Evolutionary conservation across 2,797 vertebrate genomes (phyloP).

Genomic region (Sphaeramia orbicularis): DNA sequence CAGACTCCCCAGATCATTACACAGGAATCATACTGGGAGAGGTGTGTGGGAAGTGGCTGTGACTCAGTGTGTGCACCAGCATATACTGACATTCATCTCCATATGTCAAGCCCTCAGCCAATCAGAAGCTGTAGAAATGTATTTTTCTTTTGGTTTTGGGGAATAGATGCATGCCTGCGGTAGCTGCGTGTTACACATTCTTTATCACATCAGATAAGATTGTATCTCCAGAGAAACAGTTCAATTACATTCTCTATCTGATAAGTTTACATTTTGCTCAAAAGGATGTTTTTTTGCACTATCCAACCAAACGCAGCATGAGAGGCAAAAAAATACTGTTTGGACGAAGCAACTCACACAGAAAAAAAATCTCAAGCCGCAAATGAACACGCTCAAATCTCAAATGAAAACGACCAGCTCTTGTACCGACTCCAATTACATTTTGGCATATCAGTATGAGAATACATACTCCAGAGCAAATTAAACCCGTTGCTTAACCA

Average conservation of each 20-base stretch:
- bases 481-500: conserved; percentile 83
- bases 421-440: conserved; percentile 85
- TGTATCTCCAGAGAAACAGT: conserved; percentile 22
- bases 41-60: conserved; percentile 68
- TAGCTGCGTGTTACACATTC: conserved; percentile 37
- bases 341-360: conserved; percentile 57
- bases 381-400: conserved; percentile 74
- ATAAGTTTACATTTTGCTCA: conserved; percentile 30
- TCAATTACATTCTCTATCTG: conserved; percentile 47
- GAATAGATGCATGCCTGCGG: conserved; percentile 18
- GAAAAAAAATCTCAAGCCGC: conserved; percentile 58
- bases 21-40: conserved; percentile 72
- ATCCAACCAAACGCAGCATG: conserved; percentile 29
- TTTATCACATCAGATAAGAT: conserved; percentile 54
- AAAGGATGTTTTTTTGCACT: conserved; percentile 5
- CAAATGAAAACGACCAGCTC: conserved; percentile 79
- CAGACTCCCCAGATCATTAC: conserved; percentile 83
- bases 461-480: conserved; percentile 84
- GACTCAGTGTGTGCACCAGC: conserved; percentile 59
- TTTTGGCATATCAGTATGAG: conserved; percentile 82
- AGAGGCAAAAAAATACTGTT: conserved; percentile 57
- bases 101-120: conserved; percentile 65
- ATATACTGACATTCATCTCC: conserved; percentile 74
- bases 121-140: conserved; percentile 31
- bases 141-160: conserved; percentile 21